Evolutionary conservation across 2,113 vertebrate genomes (phyloP).

Genomic region (Sinocyclocheilus rhinocerous): DNA sequence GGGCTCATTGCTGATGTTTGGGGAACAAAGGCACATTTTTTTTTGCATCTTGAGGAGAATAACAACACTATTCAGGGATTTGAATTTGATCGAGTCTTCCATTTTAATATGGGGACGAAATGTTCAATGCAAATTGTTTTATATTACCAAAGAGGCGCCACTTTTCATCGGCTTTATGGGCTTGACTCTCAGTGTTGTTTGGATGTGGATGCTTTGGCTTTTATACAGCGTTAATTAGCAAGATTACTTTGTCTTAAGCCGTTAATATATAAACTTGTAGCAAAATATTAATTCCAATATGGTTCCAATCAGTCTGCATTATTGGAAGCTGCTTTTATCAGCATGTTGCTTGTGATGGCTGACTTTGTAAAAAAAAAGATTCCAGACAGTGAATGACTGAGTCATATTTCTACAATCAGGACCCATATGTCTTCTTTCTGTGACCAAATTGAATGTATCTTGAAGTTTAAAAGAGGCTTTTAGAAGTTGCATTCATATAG

Average conservation of each 20-base stretch:
- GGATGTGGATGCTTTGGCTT: conserved; percentile 24
- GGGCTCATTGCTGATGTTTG: conserved; percentile 20
- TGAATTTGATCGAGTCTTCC: conserved; percentile 46
- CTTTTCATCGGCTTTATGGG: conserved; percentile 25
- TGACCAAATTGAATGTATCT: conserved; percentile 41
- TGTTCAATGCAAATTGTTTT: conserved; percentile 36
- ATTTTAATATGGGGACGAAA: conserved; percentile 15
- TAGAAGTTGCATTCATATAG: background rate
- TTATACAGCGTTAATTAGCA: conserved; percentile 24
- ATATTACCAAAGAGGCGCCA: conserved; percentile 51
- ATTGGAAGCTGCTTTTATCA: background rate
- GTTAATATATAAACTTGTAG: background rate
- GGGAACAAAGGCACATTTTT: conserved; percentile 18
- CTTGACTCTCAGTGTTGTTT: background rate
- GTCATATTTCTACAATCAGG: background rate
- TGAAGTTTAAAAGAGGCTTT: background rate
- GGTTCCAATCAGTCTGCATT: background rate
- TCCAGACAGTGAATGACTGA: background rate
- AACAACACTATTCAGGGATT: conserved; percentile 2
- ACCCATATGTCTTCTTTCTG: background rate
- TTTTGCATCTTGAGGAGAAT: background rate
- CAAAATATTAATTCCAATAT: conserved; percentile 10
- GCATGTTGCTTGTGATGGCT: conserved; percentile 8
- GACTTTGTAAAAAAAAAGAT: background rate
- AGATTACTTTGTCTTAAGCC: background rate